These are phyloP conservation scores for Enteromius mattozi DNA, from an alignment of 2,797 vertebrate species.

Conservation along the genomic window DNA sequence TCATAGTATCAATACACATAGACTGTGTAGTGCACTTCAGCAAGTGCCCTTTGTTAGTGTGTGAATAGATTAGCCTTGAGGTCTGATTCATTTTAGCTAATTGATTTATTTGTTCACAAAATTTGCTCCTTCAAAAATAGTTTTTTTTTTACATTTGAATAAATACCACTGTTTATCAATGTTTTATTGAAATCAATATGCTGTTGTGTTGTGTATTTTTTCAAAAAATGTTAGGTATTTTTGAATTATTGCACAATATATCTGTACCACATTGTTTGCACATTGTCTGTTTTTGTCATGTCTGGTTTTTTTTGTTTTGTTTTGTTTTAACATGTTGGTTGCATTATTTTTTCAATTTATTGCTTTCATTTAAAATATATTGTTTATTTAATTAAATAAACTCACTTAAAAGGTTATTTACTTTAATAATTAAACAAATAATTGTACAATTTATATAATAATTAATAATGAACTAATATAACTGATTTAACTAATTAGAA, in stretches of 20 bases:
- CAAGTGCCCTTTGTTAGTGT: not conserved
- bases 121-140: not conserved
- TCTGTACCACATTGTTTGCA: too few species aligned
- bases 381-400: not conserved
- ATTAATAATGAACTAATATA: not conserved
- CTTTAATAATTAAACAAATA: not conserved
- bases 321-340: too few species aligned
- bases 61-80: not conserved
- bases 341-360: not conserved
- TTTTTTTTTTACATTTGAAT: not conserved
- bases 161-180: not conserved
- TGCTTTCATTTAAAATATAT: not conserved
- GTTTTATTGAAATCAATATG: not conserved
- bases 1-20: not conserved
- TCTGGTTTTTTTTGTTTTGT: too few species aligned
- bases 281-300: too few species aligned
- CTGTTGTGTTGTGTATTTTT: not conserved
- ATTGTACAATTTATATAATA: not conserved
- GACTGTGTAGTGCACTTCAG: not conserved
- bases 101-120: slow-evolving; percentile 16
- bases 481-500: not conserved
- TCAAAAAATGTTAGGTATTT: not conserved
- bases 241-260: not conserved
- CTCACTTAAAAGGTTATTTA: not conserved
- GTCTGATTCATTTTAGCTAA: not conserved